These are phyloP conservation scores for Irena cyanogastra DNA, from an alignment of 2,113 vertebrate genomes.

Conservation along the genomic window DNA sequence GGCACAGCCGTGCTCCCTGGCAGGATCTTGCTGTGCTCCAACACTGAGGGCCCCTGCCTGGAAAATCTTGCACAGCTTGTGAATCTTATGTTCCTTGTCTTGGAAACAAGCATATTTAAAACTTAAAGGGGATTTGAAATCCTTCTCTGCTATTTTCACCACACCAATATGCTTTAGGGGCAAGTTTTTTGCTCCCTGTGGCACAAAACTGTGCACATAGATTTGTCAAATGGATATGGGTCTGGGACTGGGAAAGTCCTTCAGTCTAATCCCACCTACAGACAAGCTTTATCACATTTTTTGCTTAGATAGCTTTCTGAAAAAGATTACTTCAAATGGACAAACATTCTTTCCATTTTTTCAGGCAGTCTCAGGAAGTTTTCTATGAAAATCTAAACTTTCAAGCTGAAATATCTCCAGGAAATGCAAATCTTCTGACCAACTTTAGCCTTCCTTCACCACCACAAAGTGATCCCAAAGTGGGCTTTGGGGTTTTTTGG, in stretches of 20 bases:
- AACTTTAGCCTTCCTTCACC: neutral
- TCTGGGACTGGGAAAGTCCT: neutral
- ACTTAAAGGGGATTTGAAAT: neutral
- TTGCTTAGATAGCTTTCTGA: neutral
- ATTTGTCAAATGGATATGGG: neutral
- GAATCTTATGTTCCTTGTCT: neutral
- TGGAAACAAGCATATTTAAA: neutral
- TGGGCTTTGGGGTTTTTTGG: accelerated
- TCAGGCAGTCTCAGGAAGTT: neutral
- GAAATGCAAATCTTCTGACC: neutral
- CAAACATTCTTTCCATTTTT: neutral
- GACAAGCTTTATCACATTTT: neutral
- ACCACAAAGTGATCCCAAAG: neutral
- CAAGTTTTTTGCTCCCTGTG: neutral
- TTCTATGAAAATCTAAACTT: neutral
- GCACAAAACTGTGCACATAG: neutral
- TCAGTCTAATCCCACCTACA: neutral
- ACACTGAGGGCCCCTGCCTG: neutral
- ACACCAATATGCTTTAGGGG: neutral
- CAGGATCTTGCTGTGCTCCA: neutral
- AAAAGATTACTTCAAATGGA: neutral
- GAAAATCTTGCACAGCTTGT: neutral
- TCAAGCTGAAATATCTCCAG: neutral
- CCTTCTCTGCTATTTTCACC: neutral
- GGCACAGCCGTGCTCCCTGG: accelerated